These are phyloP conservation scores for Laupala kohalensis DNA, from an alignment of 1,140 invertebrate genomes.

Conservation along the genomic window DNA sequence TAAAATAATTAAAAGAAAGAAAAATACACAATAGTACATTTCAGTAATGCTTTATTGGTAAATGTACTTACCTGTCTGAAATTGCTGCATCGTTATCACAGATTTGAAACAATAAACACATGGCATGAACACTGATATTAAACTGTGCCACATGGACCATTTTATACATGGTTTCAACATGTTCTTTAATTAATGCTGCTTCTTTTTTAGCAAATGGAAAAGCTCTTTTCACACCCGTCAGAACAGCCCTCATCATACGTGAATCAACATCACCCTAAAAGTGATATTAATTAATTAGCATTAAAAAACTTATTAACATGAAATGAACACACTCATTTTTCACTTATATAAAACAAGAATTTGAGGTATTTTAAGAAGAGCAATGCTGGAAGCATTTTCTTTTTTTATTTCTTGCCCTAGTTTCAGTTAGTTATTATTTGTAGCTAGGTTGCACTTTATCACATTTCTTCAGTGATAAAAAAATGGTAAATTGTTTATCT, in stretches of 20 bases:
- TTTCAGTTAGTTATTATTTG: too few relatives aligned
- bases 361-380: too few relatives aligned
- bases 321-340: too few relatives aligned
- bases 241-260: conserved; percentile 79
- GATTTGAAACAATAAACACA: conserved; percentile 77
- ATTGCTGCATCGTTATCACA: conserved; percentile 40
- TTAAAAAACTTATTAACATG: too few relatives aligned
- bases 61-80: conserved; percentile 44
- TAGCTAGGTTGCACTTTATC: too few relatives aligned
- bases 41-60: neutral
- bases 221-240: conserved; percentile 77
- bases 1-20: too few relatives aligned
- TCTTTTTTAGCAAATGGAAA: conserved; percentile 60
- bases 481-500: too few relatives aligned
- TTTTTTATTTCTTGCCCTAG: too few relatives aligned
- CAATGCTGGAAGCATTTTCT: too few relatives aligned
- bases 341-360: too few relatives aligned
- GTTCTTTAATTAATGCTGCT: conserved; percentile 41
- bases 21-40: neutral
- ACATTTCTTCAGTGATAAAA: too few relatives aligned
- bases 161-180: conserved; percentile 76
- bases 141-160: conserved; percentile 75
- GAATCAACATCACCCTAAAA: conserved; percentile 75
- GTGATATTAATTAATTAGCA: conserved; percentile 7
- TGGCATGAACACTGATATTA: conserved; percentile 72